Conservation (phyloP, 2,888 invertebrate genomes). For the Sarcophaga subvicina region DNA sequence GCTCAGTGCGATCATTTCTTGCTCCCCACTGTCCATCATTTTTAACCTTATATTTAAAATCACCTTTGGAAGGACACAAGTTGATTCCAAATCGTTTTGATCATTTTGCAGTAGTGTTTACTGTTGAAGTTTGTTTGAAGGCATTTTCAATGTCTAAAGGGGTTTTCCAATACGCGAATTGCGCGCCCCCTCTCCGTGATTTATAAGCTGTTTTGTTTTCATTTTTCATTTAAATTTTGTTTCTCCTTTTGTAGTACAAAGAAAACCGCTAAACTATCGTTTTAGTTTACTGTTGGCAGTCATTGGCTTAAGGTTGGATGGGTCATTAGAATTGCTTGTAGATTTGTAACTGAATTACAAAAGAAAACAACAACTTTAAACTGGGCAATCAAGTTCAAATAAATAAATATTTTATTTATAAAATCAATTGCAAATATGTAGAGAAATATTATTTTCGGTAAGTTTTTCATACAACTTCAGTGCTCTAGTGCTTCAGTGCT, state of each 20-base stretch:
- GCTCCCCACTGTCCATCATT: too few species aligned
- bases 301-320: slow-evolving; percentile 51
- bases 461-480: slow-evolving; percentile 40
- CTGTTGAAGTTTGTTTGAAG: slow-evolving; percentile 38
- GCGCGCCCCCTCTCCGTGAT: slow-evolving; percentile 4
- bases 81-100: neutral
- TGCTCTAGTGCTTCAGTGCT: too few species aligned
- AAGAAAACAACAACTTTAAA: slow-evolving; percentile 43
- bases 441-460: slow-evolving; percentile 68
- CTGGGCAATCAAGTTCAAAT: slow-evolving; percentile 70
- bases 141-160: slow-evolving; percentile 42
- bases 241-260: slow-evolving; percentile 27
- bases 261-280: slow-evolving; percentile 47
- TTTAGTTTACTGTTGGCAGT: slow-evolving; percentile 59
- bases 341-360: neutral
- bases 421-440: slow-evolving; percentile 69
- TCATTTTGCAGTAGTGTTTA: neutral
- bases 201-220: slow-evolving; percentile 1
- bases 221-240: neutral
- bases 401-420: slow-evolving; percentile 68
- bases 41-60: too few species aligned
- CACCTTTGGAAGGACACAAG: too few species aligned
- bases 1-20: too few species aligned
- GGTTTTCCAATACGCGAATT: slow-evolving; percentile 33
- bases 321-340: slow-evolving; percentile 23